phyloP scores from a whole-genome alignment of 2,888 invertebrate genomes.

The Philonicus albiceps region DNA sequence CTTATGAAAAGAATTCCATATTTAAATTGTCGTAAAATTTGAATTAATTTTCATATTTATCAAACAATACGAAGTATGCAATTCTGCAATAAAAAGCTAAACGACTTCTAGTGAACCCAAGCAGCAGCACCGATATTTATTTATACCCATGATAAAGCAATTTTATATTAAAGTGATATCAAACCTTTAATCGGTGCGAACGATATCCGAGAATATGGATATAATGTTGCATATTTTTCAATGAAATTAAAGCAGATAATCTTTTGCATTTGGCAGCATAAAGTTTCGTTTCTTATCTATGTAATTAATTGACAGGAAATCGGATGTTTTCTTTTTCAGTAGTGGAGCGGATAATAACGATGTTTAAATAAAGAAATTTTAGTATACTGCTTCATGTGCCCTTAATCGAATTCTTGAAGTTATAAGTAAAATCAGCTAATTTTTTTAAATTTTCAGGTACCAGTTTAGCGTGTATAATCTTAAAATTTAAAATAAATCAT shows the following conservation, averaged over 20 bases:
- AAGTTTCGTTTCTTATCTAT: background rate
- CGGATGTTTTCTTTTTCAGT: background rate
- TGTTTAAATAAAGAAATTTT: background rate
- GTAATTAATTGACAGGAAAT: background rate
- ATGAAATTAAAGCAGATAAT: background rate
- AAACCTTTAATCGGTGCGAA: background rate
- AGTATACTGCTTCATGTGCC: background rate
- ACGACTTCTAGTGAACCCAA: no score
- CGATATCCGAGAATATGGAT: no score
- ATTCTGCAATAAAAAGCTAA: no score
- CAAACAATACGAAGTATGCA: no score
- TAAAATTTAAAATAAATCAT: background rate
- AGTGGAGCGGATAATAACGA: background rate
- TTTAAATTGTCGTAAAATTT: no score
- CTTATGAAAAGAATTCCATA: no score
- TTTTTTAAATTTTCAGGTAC: background rate
- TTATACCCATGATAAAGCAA: background rate
- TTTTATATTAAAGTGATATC: background rate
- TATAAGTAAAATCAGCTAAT: background rate
- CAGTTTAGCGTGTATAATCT: background rate
- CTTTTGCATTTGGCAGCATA: background rate
- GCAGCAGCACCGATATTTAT: no score
- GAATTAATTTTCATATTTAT: no score
- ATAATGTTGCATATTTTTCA: background rate
- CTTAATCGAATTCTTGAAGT: background rate